phyloP scores from a whole-genome alignment of 2,797 vertebrate species.

The Acipenser transmontanus region DNA sequence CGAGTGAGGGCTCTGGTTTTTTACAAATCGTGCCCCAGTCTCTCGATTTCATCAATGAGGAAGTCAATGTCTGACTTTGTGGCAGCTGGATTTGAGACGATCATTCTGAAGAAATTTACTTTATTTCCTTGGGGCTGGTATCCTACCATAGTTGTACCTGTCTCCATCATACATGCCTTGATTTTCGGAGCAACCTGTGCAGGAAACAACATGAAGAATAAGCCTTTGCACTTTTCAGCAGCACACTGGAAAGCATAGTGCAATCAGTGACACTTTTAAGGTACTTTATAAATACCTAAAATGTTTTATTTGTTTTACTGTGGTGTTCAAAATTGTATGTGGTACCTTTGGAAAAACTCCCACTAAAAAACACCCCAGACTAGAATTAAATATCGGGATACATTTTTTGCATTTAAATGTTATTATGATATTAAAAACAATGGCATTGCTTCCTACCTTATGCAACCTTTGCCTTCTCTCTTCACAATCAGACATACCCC shows the following conservation, averaged over 20 bases:
- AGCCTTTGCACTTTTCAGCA: background rate
- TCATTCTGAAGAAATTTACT: constrained; percentile 98
- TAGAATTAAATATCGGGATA: too few relatives aligned
- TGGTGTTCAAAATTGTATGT: too few relatives aligned
- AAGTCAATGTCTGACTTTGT: constrained; percentile 95
- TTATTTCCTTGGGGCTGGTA: constrained; percentile 96
- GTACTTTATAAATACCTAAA: too few relatives aligned
- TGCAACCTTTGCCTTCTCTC: constrained; percentile 81
- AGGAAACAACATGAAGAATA: background rate
- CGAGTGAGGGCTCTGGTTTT: constrained; percentile 1
- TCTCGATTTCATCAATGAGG: constrained; percentile 91
- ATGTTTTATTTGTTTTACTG: too few relatives aligned
- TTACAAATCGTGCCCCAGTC: constrained; percentile 87
- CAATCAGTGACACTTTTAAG: too few relatives aligned
- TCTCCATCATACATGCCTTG: constrained; percentile 98
- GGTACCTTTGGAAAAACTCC: too few relatives aligned
- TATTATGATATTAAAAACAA: too few relatives aligned
- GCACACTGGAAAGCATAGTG: too few relatives aligned
- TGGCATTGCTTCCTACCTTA: constrained; percentile 62
- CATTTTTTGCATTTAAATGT: too few relatives aligned
- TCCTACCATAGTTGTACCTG: constrained; percentile 95
- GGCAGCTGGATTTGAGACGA: constrained; percentile 89
- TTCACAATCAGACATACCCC: constrained; percentile 69
- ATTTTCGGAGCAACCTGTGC: constrained; percentile 92
- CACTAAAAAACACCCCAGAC: too few relatives aligned